Evolutionary conservation across 2,797 vertebrate species (phyloP).

Genomic region (Rachycentron canadum): DNA sequence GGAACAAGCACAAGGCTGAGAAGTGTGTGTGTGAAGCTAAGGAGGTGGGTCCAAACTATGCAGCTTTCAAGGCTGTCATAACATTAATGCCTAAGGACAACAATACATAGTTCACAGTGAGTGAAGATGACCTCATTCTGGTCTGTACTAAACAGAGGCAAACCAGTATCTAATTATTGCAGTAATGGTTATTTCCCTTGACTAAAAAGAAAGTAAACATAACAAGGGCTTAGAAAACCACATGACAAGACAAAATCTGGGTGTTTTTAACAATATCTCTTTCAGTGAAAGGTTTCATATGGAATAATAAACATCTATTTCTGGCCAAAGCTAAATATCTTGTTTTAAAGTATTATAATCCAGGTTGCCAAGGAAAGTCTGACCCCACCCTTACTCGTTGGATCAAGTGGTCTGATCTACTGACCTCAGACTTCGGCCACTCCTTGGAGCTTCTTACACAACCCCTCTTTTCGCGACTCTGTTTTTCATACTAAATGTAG

Average conservation of each 20-base stretch:
- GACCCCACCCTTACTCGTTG: conserved; percentile 70
- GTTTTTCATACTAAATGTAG: conserved; percentile 32
- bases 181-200: conserved; percentile 42
- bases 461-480: conserved; percentile 45
- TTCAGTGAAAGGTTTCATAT: conserved; percentile 16
- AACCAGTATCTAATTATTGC: conserved; percentile 63
- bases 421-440: conserved; percentile 74
- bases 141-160: conserved; percentile 51
- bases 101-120: conserved; percentile 46
- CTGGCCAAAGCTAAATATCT: conserved; percentile 43
- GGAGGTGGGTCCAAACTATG: conserved; percentile 45
- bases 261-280: conserved; percentile 14
- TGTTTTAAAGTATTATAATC: conserved; percentile 58
- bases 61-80: conserved; percentile 67
- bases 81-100: conserved; percentile 61
- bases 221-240: not conserved
- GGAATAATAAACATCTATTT: conserved; percentile 37
- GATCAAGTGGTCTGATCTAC: conserved; percentile 72
- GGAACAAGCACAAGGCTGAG: conserved; percentile 29
- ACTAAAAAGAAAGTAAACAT: conserved; percentile 47
- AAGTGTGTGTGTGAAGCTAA: conserved; percentile 59
- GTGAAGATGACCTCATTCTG: conserved; percentile 66
- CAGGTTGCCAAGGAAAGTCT: conserved; percentile 69
- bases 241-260: conserved; percentile 11
- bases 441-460: conserved; percentile 70